phyloP scores from a whole-genome alignment of 2,797 vertebrate genomes.

The Mus caroli region DNA sequence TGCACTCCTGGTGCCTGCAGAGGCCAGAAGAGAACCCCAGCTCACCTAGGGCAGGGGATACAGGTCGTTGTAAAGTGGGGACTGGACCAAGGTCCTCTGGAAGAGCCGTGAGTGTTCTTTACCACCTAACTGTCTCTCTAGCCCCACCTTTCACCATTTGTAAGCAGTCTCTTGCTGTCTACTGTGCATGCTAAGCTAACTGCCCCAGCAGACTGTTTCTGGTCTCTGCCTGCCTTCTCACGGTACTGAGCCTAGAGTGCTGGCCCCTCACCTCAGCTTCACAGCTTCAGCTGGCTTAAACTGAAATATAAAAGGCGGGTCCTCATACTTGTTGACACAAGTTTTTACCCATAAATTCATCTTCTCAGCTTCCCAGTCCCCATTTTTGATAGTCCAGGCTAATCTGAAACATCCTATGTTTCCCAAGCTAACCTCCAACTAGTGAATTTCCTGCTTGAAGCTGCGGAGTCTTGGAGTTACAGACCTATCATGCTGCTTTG shows the following conservation, averaged over 20 bases:
- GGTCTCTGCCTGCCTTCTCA: too few species aligned
- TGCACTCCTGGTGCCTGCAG: not conserved
- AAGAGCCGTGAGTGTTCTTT: not conserved
- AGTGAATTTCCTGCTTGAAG: not conserved
- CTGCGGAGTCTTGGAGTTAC: not conserved
- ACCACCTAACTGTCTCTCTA: not conserved
- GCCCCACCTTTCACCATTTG: not conserved
- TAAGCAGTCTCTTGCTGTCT: not conserved
- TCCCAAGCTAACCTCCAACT: not conserved
- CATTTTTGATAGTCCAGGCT: not conserved
- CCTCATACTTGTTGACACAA: not conserved
- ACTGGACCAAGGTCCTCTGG: not conserved
- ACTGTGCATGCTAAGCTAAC: not conserved
- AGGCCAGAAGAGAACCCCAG: not conserved
- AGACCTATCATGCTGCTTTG: not conserved
- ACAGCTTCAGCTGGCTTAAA: not conserved
- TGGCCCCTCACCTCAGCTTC: not conserved
- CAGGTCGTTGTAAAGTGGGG: not conserved
- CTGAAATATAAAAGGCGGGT: not conserved
- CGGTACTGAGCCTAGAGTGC: too few species aligned
- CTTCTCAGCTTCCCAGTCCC: not conserved
- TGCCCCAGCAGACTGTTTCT: not conserved
- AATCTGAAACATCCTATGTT: not conserved
- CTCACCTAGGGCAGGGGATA: not conserved
- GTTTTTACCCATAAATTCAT: not conserved